Conservation (phyloP, 2,113 vertebrate genomes). For the Cyphomyrus discorhynchus region DNA sequence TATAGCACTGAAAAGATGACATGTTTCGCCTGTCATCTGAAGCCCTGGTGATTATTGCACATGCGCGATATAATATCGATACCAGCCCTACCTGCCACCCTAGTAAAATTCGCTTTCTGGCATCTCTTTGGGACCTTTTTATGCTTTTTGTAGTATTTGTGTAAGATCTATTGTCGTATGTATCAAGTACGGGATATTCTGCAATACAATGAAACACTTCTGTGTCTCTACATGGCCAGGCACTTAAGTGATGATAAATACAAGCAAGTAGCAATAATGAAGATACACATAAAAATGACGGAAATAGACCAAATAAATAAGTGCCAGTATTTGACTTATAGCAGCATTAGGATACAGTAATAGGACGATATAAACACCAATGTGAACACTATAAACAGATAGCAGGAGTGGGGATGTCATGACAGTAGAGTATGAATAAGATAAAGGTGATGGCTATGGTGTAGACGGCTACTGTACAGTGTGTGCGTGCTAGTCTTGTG, state of each 20-base stretch:
- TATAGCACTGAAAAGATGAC: too few relatives aligned
- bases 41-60: too few relatives aligned
- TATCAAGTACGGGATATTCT: not conserved
- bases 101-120: not conserved
- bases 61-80: too few relatives aligned
- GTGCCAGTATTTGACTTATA: not conserved
- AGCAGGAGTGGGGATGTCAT: not conserved
- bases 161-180: not conserved
- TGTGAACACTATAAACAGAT: not conserved
- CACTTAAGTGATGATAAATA: not conserved
- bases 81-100: not conserved
- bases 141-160: not conserved
- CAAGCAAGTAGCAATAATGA: not conserved
- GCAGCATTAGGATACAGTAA: not conserved
- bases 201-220: not conserved
- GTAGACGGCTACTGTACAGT: not conserved
- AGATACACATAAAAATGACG: not conserved
- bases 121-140: not conserved
- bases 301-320: not conserved
- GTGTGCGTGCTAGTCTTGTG: not conserved
- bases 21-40: too few relatives aligned
- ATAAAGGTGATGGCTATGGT: too few relatives aligned
- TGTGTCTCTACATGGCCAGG: not conserved
- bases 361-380: not conserved
- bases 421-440: too few relatives aligned